phyloP scores from a whole-genome alignment of 2,888 invertebrate species.

The Phortica okadai region DNA sequence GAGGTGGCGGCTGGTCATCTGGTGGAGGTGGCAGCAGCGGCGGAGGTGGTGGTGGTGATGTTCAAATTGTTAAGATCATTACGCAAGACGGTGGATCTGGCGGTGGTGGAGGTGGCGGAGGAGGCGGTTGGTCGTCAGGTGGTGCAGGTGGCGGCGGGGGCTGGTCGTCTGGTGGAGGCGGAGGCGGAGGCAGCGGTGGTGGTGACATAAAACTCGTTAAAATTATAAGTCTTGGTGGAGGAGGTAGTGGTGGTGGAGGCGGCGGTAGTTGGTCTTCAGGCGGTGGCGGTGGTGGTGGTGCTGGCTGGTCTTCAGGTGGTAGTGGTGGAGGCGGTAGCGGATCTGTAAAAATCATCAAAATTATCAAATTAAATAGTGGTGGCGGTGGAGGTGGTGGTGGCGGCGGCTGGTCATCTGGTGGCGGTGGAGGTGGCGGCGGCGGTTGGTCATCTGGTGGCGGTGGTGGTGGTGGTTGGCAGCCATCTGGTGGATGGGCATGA shows the following conservation, averaged over 20 bases:
- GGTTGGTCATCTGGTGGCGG: background rate
- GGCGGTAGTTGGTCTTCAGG: slow-evolving; percentile 1
- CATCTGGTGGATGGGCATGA: slow-evolving; percentile 21
- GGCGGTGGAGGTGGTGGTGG: background rate
- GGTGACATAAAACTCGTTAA: background rate
- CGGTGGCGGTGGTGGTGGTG: slow-evolving; percentile 15
- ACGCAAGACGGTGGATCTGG: slow-evolving; percentile 7
- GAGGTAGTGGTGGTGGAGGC: background rate
- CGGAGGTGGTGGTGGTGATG: slow-evolving; percentile 54
- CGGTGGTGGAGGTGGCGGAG: slow-evolving; percentile 7
- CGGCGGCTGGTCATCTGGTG: background rate
- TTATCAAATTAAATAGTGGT: slow-evolving; percentile 7
- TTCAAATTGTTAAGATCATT: slow-evolving; percentile 23
- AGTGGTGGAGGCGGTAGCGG: slow-evolving; percentile 17
- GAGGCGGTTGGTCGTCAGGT: background rate
- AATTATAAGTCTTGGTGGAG: background rate
- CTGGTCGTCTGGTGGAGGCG: slow-evolving; percentile 8
- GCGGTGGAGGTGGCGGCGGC: too few species aligned
- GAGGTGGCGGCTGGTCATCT: slow-evolving; percentile 56
- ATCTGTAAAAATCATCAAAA: slow-evolving; percentile 16
- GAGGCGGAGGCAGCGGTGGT: background rate
- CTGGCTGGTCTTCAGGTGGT: background rate
- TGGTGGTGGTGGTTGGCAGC: slow-evolving; percentile 17
- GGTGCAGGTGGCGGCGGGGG: slow-evolving; percentile 15
- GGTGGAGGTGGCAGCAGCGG: slow-evolving; percentile 61